Conservation (phyloP, 2,113 vertebrate genomes). For the Pachycephala philippinensis region DNA sequence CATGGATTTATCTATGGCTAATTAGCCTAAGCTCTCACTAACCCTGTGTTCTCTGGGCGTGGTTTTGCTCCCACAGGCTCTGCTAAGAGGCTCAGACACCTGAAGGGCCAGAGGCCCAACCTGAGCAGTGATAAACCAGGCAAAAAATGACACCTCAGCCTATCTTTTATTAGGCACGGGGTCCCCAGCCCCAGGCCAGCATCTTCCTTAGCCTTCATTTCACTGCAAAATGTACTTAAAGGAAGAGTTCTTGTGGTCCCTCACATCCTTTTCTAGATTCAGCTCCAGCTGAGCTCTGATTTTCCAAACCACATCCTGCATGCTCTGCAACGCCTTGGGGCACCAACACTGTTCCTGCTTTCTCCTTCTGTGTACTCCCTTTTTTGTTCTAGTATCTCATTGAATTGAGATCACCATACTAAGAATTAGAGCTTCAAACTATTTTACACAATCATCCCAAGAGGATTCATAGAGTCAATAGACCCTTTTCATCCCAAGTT, state of each 20-base stretch:
- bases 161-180: not conserved
- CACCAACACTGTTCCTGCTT: not conserved
- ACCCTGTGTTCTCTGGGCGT: not conserved
- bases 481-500: not conserved
- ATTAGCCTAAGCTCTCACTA: not conserved
- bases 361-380: not conserved
- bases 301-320: not conserved
- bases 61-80: not conserved
- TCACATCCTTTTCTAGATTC: not conserved
- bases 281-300: not conserved
- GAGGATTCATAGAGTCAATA: not conserved
- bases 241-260: not conserved
- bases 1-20: not conserved
- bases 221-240: not conserved
- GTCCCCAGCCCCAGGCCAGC: not conserved
- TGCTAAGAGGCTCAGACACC: not conserved
- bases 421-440: not conserved
- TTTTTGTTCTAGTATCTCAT: not conserved
- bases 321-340: not conserved
- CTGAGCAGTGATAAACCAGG: not conserved
- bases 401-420: not conserved
- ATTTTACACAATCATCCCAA: not conserved
- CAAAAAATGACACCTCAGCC: not conserved
- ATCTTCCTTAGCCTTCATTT: not conserved
- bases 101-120: not conserved